Conservation (phyloP, 2,113 vertebrate genomes). For the Maccullochella peelii region DNA sequence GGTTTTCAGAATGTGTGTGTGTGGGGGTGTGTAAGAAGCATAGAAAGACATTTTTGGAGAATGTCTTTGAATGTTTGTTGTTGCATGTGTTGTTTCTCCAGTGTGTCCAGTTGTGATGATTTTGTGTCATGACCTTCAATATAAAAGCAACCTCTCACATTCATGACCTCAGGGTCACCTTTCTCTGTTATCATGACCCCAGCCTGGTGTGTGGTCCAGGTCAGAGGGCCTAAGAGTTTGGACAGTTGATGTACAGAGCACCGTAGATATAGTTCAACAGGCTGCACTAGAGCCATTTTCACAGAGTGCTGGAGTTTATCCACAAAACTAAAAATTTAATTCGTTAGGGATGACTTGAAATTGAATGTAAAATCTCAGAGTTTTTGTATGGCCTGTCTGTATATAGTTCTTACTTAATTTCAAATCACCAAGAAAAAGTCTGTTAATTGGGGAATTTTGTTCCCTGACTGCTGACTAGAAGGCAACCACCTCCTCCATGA, state of each 20-base stretch:
- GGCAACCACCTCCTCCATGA: too few species aligned
- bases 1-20: slow-evolving; percentile 17
- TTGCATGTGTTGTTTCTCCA: slow-evolving; percentile 23
- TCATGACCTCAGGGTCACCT: slow-evolving; percentile 46
- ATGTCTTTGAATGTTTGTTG: slow-evolving; percentile 27
- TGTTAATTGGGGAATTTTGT: neutral
- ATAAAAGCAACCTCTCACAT: slow-evolving; percentile 45
- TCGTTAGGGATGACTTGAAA: neutral
- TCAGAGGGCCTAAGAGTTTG: neutral
- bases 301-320: neutral
- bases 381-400: neutral
- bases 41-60: slow-evolving; percentile 1
- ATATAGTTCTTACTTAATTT: neutral
- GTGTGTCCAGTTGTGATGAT: slow-evolving; percentile 34
- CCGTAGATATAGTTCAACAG: neutral
- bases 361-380: neutral
- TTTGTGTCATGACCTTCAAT: slow-evolving; percentile 39
- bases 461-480: neutral
- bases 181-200: slow-evolving; percentile 22
- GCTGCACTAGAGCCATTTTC: neutral
- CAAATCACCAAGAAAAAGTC: neutral
- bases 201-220: slow-evolving; percentile 53
- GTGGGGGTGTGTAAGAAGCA: slow-evolving; percentile 4
- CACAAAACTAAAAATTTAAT: neutral
- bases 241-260: neutral